Evolutionary conservation across 2,113 vertebrate species (phyloP).

Genomic region (Microcebus ravelobensis): DNA sequence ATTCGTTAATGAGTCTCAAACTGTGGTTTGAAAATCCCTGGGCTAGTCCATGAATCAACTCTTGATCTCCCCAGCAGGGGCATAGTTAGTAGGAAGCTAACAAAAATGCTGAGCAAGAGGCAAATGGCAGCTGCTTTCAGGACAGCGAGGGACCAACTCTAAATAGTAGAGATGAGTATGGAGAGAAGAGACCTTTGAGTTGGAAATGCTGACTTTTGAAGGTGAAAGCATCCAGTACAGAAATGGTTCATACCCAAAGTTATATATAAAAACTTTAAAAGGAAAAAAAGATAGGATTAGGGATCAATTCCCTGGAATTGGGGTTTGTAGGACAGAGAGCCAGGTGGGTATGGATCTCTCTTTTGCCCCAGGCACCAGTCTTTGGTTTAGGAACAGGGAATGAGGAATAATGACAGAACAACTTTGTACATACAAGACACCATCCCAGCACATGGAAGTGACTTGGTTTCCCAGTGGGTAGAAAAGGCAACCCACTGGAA

Average conservation of each 20-base stretch:
- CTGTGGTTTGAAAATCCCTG: background rate
- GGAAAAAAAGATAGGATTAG: background rate
- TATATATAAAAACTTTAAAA: slow-evolving; percentile 8
- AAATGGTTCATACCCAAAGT: background rate
- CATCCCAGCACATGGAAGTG: background rate
- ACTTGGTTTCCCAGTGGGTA: background rate
- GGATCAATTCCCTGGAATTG: background rate
- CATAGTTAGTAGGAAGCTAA: background rate
- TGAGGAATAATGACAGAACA: background rate
- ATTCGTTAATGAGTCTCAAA: background rate
- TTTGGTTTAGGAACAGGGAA: background rate
- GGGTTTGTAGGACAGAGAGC: background rate
- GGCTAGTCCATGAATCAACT: background rate
- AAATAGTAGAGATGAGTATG: background rate
- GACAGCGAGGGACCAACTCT: background rate
- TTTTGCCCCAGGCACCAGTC: background rate
- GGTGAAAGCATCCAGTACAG: background rate
- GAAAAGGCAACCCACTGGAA: background rate
- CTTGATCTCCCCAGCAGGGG: background rate
- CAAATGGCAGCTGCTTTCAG: background rate
- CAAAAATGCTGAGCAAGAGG: background rate
- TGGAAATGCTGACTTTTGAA: slow-evolving; percentile 13
- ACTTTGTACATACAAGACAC: background rate
- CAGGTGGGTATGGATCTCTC: background rate
- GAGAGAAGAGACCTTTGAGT: background rate